Evolutionary conservation across 2,797 vertebrate species (phyloP).

Genomic region (Sebastolobus alascanus): DNA sequence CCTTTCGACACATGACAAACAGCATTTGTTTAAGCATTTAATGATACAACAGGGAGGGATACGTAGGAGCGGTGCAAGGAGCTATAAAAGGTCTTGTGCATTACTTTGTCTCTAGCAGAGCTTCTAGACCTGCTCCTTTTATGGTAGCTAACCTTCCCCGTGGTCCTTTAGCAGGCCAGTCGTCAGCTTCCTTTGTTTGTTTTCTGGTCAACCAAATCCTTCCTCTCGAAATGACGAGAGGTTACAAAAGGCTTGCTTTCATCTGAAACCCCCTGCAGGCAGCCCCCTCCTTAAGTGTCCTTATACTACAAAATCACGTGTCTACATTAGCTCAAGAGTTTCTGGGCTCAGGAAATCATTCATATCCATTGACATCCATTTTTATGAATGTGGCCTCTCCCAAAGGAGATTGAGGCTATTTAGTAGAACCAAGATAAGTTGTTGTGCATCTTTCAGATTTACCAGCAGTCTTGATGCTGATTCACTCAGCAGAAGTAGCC

Average conservation of each 20-base stretch:
- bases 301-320: not conserved
- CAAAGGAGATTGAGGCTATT: not conserved
- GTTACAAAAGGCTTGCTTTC: constrained; percentile 24
- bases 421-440: not conserved
- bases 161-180: constrained; percentile 32
- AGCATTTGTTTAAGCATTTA: constrained; percentile 68
- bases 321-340: not conserved
- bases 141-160: constrained; percentile 51
- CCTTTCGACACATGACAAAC: constrained; percentile 53
- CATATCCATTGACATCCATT: not conserved
- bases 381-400: not conserved
- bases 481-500: not conserved
- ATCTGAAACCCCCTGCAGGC: constrained; percentile 7
- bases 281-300: not conserved
- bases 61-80: constrained; percentile 24
- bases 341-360: not conserved
- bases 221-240: constrained; percentile 32
- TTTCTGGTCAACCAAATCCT: constrained; percentile 62
- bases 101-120: constrained; percentile 50
- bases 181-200: constrained; percentile 74
- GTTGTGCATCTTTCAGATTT: not conserved
- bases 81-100: constrained; percentile 66
- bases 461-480: not conserved
- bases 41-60: constrained; percentile 69
- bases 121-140: constrained; percentile 66